Percentiles rank a stretch among this genome's conserved stretches.
These are phyloP conservation scores for Lucilia sericata DNA, from an alignment of 1,140 invertebrate genomes.

Conservation along the genomic window DNA sequence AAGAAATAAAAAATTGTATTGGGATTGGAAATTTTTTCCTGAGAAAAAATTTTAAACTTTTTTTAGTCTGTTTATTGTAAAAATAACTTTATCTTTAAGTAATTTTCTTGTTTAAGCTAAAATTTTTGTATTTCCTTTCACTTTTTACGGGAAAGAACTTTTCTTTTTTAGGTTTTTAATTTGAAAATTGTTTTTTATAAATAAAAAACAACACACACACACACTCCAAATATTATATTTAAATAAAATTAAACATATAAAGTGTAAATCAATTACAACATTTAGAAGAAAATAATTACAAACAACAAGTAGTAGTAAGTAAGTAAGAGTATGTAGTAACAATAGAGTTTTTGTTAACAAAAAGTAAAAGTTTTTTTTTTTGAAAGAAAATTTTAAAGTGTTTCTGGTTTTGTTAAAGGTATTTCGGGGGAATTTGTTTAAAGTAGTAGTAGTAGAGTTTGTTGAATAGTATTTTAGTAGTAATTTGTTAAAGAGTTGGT, in stretches of 20 bases:
- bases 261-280: slow-evolving; percentile 37
- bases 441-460: background rate
- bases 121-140: no score
- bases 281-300: slow-evolving; percentile 30
- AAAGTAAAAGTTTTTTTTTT: slow-evolving; percentile 16
- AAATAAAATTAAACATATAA: slow-evolving; percentile 31
- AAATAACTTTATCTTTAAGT: no score
- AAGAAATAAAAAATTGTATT: no score
- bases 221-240: background rate
- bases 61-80: no score
- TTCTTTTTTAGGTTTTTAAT: background rate
- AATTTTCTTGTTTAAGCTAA: no score
- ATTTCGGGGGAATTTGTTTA: background rate
- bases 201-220: background rate
- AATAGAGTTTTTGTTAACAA: slow-evolving; percentile 21
- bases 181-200: background rate
- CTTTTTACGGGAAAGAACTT: no score
- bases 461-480: background rate
- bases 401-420: background rate
- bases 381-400: background rate
- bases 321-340: background rate
- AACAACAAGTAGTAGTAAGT: slow-evolving; percentile 36
- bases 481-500: background rate
- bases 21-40: no score
- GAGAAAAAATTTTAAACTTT: no score